Evolutionary conservation across 2,797 vertebrate genomes (phyloP).

Genomic region (Harpagifer antarcticus): DNA sequence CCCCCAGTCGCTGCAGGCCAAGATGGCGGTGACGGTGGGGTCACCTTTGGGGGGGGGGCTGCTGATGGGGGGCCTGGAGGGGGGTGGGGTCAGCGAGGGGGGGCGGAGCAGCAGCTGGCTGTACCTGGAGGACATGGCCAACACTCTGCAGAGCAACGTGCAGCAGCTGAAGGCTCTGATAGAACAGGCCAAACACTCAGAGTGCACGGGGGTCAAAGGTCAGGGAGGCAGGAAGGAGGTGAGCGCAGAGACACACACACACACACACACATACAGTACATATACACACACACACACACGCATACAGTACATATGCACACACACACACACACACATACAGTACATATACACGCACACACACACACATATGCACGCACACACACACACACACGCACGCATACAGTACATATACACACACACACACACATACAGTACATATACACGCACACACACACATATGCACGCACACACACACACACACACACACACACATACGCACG

Average conservation of each 20-base stretch:
- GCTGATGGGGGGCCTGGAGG: conserved; percentile 68
- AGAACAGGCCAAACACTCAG: conserved; percentile 91
- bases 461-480: too few species aligned
- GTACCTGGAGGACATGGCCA: conserved; percentile 95
- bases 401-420: too few species aligned
- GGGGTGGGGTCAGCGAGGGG: conserved; percentile 77
- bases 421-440: too few species aligned
- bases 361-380: neutral
- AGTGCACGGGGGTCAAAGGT: conserved; percentile 63
- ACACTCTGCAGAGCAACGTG: conserved; percentile 90
- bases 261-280: too few species aligned
- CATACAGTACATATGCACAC: too few species aligned
- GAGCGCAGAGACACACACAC: conserved; percentile 48
- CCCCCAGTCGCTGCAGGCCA: conserved; percentile 79
- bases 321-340: too few species aligned
- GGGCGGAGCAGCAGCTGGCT: conserved; percentile 92
- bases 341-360: too few species aligned
- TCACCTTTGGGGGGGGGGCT: conserved; percentile 15
- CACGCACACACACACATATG: accelerated
- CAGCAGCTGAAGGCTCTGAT: conserved; percentile 95
- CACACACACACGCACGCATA: too few species aligned
- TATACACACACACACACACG: too few species aligned
- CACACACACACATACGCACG: too few species aligned
- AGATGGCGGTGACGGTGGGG: conserved; percentile 56
- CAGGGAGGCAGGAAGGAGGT: conserved; percentile 89